These are phyloP conservation scores for Ischnus inquisitorius DNA, from an alignment of 2,888 invertebrate genomes.

Conservation along the genomic window DNA sequence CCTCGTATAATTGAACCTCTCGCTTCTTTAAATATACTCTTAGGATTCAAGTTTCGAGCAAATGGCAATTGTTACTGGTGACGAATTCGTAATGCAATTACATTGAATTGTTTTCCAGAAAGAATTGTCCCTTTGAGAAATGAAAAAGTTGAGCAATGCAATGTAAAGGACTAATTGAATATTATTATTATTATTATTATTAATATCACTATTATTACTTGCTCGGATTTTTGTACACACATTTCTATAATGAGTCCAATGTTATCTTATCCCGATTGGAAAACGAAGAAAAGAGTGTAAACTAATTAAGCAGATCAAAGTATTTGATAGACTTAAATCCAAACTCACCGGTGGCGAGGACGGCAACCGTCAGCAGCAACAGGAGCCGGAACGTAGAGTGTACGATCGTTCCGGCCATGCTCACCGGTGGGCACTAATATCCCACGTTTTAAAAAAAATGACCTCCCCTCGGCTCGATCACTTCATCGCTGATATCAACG, in stretches of 20 bases:
- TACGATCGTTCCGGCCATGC: conserved; percentile 50
- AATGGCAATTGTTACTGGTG: too few relatives aligned
- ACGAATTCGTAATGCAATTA: too few relatives aligned
- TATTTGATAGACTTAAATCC: neutral
- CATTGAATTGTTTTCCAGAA: too few relatives aligned
- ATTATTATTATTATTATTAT: too few relatives aligned
- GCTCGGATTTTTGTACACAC: too few relatives aligned
- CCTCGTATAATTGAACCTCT: neutral
- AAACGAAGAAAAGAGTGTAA: too few relatives aligned
- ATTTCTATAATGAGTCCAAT: too few relatives aligned
- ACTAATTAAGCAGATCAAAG: neutral
- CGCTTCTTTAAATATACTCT: neutral
- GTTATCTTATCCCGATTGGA: too few relatives aligned
- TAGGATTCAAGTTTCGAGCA: neutral
- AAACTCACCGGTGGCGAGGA: conserved; percentile 72
- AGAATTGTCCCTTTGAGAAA: too few relatives aligned
- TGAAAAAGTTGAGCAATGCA: too few relatives aligned
- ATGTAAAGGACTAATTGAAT: too few relatives aligned
- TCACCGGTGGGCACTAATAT: conserved; percentile 36
- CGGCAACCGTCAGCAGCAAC: conserved; percentile 71
- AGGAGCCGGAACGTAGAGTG: conserved; percentile 67
- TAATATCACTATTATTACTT: too few relatives aligned
- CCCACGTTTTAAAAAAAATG: conserved; percentile 25
- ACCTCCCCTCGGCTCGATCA: conserved; percentile 13
- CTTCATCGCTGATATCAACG: conserved; percentile 26